Conservation (phyloP, 1,140 invertebrate genomes). For the Euglossa dilemma region DNA sequence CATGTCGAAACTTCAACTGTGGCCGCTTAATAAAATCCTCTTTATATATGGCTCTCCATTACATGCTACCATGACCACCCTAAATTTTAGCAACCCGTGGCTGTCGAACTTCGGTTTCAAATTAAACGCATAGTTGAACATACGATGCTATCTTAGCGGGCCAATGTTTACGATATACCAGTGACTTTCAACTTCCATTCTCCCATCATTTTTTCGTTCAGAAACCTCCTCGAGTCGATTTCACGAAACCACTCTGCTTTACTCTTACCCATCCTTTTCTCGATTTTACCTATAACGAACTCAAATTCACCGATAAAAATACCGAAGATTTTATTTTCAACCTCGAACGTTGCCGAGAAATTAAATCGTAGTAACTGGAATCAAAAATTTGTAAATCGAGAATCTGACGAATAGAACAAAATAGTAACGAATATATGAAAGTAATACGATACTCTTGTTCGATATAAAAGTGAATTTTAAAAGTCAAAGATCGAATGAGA, state of each 20-base stretch:
- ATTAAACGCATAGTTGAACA: conserved; percentile 81
- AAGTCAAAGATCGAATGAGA: not conserved
- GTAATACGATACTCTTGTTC: no score
- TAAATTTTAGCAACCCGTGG: conserved; percentile 25
- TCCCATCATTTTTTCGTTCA: not conserved
- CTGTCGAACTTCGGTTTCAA: conserved; percentile 63
- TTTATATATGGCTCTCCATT: conserved; percentile 34
- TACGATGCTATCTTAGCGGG: conserved; percentile 76
- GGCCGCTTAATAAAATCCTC: conserved; percentile 32
- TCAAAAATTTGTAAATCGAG: not conserved
- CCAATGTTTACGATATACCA: conserved; percentile 26
- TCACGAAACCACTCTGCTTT: not conserved
- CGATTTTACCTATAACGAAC: not conserved
- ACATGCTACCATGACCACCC: conserved; percentile 26
- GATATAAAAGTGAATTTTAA: not conserved
- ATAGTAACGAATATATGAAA: not conserved
- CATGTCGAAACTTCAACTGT: conserved; percentile 32
- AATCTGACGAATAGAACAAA: not conserved
- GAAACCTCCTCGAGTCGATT: not conserved
- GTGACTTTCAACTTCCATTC: conserved; percentile 37
- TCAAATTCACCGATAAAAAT: not conserved
- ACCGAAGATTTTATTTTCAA: not conserved
- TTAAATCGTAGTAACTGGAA: not conserved
- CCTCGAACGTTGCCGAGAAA: not conserved
- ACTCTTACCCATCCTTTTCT: not conserved